A percentile compares a stretch with the other conserved stretches of the same genome.
These are phyloP conservation scores for Tenthredo mesomela DNA, from an alignment of 2,888 invertebrate genomes.

Conservation along the genomic window DNA sequence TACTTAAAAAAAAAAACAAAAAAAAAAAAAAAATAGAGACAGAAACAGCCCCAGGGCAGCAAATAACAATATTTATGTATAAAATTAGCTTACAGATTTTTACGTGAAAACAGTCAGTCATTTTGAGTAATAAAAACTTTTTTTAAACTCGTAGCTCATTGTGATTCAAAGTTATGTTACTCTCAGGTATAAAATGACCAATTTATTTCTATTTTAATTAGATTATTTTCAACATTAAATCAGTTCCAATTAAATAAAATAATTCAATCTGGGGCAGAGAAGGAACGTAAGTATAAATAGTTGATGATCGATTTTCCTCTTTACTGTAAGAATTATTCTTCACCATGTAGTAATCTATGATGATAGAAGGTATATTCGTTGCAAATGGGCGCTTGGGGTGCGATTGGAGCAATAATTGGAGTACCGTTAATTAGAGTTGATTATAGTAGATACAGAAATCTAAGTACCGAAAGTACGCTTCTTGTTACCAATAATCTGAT, in stretches of 20 bases:
- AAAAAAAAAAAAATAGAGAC: no score
- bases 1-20: no score
- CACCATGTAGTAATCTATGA: conserved; percentile 28
- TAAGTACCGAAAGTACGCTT: conserved; percentile 9
- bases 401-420: conserved; percentile 43
- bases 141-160: not conserved
- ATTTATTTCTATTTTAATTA: not conserved
- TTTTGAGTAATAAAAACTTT: not conserved
- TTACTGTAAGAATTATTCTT: conserved; percentile 22
- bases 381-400: conserved; percentile 33
- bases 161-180: no score
- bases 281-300: not conserved
- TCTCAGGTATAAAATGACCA: no score
- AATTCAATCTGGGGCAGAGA: not conserved
- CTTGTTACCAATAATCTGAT: conserved; percentile 12
- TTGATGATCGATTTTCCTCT: not conserved
- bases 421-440: conserved; percentile 42
- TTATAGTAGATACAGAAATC: conserved; percentile 3
- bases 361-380: conserved; percentile 18
- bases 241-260: not conserved
- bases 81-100: not conserved
- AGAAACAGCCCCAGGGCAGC: not conserved
- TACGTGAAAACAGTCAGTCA: not conserved
- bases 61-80: not conserved
- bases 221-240: not conserved